Evolutionary conservation across 2,888 invertebrate genomes (phyloP).

Genomic region (Limnephilus auricula): DNA sequence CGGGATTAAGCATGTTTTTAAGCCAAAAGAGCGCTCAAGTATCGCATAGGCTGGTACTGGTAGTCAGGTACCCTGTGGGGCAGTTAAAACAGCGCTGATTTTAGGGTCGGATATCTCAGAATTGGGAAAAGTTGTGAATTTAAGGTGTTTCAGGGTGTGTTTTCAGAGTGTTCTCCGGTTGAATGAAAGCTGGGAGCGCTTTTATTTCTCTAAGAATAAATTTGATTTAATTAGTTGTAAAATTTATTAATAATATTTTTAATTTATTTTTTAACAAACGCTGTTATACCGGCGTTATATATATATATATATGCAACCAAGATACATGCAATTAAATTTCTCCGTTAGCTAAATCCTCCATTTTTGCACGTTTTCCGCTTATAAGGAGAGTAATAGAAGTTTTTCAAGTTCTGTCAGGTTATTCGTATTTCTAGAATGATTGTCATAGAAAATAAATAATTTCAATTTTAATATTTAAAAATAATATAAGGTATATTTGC

Average conservation of each 20-base stretch:
- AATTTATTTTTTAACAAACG: neutral
- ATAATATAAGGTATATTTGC: no score
- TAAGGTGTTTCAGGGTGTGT: neutral
- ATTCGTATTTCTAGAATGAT: no score
- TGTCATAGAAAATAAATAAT: no score
- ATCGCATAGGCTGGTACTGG: neutral
- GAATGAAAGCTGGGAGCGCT: neutral
- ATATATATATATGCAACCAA: neutral
- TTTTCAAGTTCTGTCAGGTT: no score
- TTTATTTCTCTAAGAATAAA: neutral
- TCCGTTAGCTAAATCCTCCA: no score
- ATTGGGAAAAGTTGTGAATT: neutral
- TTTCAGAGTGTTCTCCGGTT: neutral
- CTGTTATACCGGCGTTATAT: neutral
- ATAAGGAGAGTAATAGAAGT: no score
- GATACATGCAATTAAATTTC: neutral
- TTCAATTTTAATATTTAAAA: no score
- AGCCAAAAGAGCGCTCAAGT: neutral
- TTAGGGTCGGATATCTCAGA: neutral
- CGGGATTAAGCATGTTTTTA: constrained; percentile 22
- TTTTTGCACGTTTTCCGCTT: no score
- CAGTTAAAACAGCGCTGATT: neutral
- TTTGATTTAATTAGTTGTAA: neutral
- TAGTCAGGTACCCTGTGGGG: neutral
- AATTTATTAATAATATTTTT: neutral